A percentile compares a stretch with the other conserved stretches of the same genome.
Conservation (phyloP, 2,113 vertebrate species). For the Vulpes lagopus region DNA sequence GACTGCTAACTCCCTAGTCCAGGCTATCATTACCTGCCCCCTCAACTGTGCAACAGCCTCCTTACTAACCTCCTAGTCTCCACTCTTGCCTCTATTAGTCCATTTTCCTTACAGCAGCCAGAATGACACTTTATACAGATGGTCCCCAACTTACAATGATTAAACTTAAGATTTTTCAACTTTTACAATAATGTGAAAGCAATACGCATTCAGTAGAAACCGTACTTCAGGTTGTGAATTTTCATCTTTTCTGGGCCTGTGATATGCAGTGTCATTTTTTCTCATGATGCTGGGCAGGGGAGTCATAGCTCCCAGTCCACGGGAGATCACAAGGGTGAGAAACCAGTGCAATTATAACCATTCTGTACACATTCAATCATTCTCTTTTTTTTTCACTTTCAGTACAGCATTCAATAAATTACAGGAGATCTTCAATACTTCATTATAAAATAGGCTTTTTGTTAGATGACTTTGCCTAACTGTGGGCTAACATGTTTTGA, state of each 20-base stretch:
- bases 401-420: background rate
- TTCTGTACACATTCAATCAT: background rate
- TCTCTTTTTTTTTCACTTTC: background rate
- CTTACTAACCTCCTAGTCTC: background rate
- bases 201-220: background rate
- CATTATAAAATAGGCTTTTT: background rate
- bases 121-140: background rate
- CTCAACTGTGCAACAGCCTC: background rate
- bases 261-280: background rate
- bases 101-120: background rate
- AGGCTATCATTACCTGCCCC: background rate
- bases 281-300: background rate
- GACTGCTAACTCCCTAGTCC: background rate
- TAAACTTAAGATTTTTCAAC: background rate
- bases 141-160: background rate
- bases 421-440: background rate
- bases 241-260: background rate
- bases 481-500: background rate
- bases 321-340: background rate
- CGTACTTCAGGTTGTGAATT: background rate
- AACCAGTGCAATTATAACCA: background rate
- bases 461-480: background rate
- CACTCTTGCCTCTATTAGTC: background rate
- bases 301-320: background rate
- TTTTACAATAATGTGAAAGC: background rate